phyloP scores from a whole-genome alignment of 1,140 invertebrate species.

The Achatina immaculata region DNA sequence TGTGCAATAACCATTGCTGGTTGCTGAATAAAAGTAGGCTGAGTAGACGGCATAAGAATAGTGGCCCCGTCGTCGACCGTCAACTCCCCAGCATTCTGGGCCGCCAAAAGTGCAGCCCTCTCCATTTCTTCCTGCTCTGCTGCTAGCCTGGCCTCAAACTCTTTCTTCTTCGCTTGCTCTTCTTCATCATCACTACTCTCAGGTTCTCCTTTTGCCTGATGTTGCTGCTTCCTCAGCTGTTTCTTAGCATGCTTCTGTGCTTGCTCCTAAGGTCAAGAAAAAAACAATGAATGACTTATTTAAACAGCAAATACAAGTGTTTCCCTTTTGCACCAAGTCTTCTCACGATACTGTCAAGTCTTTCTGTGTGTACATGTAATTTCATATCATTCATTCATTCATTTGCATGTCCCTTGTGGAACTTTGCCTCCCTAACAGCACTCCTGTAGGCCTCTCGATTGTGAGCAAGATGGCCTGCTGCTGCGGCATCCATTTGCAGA shows the following conservation, averaged over 20 bases:
- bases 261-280: constrained; percentile 49
- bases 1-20: constrained; percentile 42
- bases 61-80: constrained; percentile 26
- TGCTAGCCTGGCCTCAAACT: constrained; percentile 29
- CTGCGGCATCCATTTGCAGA: too few species aligned
- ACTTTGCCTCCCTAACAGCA: too few species aligned
- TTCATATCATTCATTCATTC: too few species aligned
- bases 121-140: constrained; percentile 42
- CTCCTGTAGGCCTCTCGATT: too few species aligned
- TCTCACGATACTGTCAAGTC: too few species aligned
- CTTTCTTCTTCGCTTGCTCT: constrained; percentile 29
- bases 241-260: constrained; percentile 52
- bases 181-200: constrained; percentile 45
- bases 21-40: constrained; percentile 41
- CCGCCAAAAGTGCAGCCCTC: constrained; percentile 39
- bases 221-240: constrained; percentile 45
- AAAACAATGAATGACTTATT: not conserved
- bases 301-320: too few species aligned
- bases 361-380: too few species aligned
- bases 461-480: too few species aligned
- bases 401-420: too few species aligned
- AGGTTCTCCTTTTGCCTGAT: constrained; percentile 45
- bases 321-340: too few species aligned
- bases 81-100: constrained; percentile 32
- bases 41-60: constrained; percentile 41